phyloP scores from a whole-genome alignment of 1,140 invertebrate genomes.

The Hirudo medicinalis region DNA sequence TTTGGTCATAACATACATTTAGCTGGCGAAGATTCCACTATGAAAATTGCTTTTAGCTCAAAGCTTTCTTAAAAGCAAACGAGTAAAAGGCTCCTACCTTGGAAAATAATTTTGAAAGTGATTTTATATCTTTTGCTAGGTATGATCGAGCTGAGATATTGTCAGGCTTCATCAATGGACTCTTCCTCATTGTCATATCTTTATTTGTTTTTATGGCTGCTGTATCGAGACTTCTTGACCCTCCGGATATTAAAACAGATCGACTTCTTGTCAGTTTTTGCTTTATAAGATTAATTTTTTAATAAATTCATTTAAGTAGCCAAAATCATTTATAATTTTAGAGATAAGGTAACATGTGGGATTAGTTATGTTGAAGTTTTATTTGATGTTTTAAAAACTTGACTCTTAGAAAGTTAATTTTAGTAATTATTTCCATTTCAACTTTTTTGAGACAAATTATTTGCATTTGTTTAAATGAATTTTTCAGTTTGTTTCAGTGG shows the following conservation, averaged over 20 bases:
- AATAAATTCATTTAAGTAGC: neutral
- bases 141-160: constrained; percentile 89
- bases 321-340: neutral
- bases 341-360: neutral
- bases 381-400: neutral
- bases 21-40: too few relatives aligned
- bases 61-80: neutral
- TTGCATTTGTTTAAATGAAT: neutral
- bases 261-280: constrained; percentile 41
- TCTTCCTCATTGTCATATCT: constrained; percentile 85
- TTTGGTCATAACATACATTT: too few relatives aligned
- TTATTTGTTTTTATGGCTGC: constrained; percentile 93
- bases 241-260: constrained; percentile 48
- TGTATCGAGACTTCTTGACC: constrained; percentile 55
- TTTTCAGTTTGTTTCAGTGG: constrained; percentile 64
- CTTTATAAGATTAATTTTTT: constrained; percentile 9
- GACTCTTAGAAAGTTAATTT: too few relatives aligned
- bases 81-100: neutral
- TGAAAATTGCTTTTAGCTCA: too few relatives aligned
- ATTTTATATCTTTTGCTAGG: constrained; percentile 30
- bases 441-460: too few relatives aligned
- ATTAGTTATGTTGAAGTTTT: too few relatives aligned
- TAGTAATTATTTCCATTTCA: too few relatives aligned
- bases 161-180: constrained; percentile 88
- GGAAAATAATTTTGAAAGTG: neutral